phyloP scores from a whole-genome alignment of 2,113 vertebrate species.

The Gila orcuttii region DNA sequence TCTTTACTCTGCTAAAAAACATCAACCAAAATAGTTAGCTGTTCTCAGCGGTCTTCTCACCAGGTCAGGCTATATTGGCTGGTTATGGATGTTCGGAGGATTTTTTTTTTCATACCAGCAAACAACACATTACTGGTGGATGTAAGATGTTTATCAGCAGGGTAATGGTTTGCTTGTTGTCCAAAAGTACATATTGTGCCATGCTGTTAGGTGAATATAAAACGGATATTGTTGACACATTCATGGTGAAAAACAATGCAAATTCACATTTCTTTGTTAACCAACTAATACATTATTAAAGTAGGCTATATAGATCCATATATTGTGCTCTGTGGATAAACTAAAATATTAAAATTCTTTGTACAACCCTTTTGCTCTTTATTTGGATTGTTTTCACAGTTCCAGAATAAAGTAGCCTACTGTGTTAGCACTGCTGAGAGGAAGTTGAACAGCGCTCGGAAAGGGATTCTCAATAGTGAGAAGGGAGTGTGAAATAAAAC shows the following conservation, averaged over 20 bases:
- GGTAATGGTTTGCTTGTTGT: background rate
- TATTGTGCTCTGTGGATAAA: background rate
- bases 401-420: background rate
- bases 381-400: slow-evolving; percentile 1
- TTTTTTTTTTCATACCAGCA: no score
- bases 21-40: background rate
- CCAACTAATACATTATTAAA: background rate
- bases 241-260: background rate
- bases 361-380: background rate
- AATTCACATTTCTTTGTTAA: background rate
- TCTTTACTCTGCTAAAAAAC: background rate
- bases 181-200: background rate
- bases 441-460: background rate
- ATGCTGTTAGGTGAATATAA: background rate
- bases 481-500: background rate
- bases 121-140: background rate
- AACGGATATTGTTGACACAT: background rate
- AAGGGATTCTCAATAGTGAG: background rate
- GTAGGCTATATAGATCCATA: background rate
- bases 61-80: background rate
- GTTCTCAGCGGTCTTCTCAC: background rate
- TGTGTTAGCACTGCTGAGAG: background rate
- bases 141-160: background rate
- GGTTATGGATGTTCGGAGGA: no score
- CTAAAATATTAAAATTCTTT: background rate